Evolutionary conservation across 2,113 vertebrate species (phyloP), one percentile per base, ranked within the genome.

Genomic region (Spilogale gracilis): DNA sequence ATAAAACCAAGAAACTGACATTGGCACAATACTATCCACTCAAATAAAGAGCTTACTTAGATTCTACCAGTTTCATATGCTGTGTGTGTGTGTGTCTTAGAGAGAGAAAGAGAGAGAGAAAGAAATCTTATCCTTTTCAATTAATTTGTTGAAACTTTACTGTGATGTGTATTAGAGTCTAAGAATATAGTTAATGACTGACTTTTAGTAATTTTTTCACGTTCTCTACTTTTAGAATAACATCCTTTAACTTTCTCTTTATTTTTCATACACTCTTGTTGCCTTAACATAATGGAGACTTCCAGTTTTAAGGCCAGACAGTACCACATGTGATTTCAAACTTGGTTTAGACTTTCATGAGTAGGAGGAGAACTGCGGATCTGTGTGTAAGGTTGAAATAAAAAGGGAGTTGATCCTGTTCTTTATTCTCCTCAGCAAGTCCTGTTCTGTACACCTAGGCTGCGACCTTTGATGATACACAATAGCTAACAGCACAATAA

Each of bases 191-290:
- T 20, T 48, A 71, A 43, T 52, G 27, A 73, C 20, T 84, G 3
- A 54, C 67, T 63, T 65, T 30, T 73, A 30, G 61, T 82, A 20
- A 56, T 50, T 61, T 88, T 93, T 82, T 73, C 6, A 91, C 38
- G 27, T 45, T 89, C 13, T 81, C 56, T 76, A 25, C 27, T 96
- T 92, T 86, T 73, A 32, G 18, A 85, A 89, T 82, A 84, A 60
- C 1, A 83, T 73, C 48, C 38, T 82, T 32, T 56, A 63, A 23
- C 32, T 93, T 52, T 97, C 78, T 21, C 13, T 73, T 67, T 74
- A 32, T 45, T 78, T 45, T 96, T n/a, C 74, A 13, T 11, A 58
- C 1, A 48, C 9, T 63, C 69, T 83, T 93, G 21, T 82, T 94
- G 6, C 12, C 21, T 27, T 91, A 81, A 79, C 16, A 94, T 20